Evolutionary conservation across 2,113 vertebrate species (phyloP), one percentile per base, ranked within the genome.

Genomic region (Elephas maximus): DNA sequence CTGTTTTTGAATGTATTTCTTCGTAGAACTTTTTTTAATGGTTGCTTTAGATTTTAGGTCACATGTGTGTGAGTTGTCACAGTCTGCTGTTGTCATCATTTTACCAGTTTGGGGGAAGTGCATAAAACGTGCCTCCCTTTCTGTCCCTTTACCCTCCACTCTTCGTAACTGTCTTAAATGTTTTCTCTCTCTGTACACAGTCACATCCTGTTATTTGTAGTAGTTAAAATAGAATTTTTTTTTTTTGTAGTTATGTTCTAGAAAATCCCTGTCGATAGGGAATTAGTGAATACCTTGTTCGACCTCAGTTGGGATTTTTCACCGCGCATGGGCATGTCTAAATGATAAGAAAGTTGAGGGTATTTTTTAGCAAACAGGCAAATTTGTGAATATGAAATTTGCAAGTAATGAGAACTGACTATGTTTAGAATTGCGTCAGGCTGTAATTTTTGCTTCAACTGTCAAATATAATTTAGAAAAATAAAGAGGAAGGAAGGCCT

Each of bases 381-480:
- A 73, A 73, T 73, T 62, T 73, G n/a, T 73, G 71, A 21, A 17
- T 37, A 73, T 8, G 21, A 18, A n/a, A 18, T 37, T 73, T 37
- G 71, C 71, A 37, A 20, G 9, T 73, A 73, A 71, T 33, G 67
- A 37, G n/a, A n/a, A 21, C 20, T 6, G n/a, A 73, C 23, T 26
- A 6, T 37, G 45, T 83, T 81, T 78, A 91, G 62, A 93, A 74
- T 45, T 76, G 63, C 15, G 44, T 95, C 37, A 51, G 71, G 45
- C 28, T 57, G 18, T 81, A 51, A 37, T 24, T 92, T 96, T 92
- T 87, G 71, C 51, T 53, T 80, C 30, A 77, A 5, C 44, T 44
- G 4, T 67, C 23, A 86, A 77, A 91, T 41, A 26, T 81, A 73
- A 65, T 83, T 90, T 60, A 77, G 89, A 94, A 79, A 88, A 81